A percentile compares a stretch with the other conserved stretches of the same genome.
Evolutionary conservation across 2,797 vertebrate species (phyloP).

Genomic region (Pogonophryne albipinna): DNA sequence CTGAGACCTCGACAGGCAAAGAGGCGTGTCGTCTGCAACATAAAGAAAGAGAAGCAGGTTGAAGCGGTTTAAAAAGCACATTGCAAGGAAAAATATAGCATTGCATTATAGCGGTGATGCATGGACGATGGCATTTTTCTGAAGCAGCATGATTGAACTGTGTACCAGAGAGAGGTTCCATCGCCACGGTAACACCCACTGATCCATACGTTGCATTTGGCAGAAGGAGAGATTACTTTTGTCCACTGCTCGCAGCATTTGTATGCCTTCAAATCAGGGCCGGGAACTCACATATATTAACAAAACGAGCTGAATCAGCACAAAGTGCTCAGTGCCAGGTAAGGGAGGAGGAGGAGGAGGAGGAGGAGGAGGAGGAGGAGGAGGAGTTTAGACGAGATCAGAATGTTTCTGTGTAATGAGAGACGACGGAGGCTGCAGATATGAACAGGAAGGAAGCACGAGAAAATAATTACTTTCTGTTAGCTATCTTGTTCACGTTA

Average conservation of each 20-base stretch:
- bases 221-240: conserved; percentile 61
- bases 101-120: conserved; percentile 12
- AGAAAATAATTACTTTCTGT: conserved; percentile 36
- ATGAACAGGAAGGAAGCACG: conserved; percentile 44
- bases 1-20: conserved; percentile 80
- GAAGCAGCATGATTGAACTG: background rate
- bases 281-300: conserved; percentile 57
- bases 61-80: conserved; percentile 41
- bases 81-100: conserved; percentile 15
- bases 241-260: conserved; percentile 57
- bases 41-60: conserved; percentile 62
- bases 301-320: conserved; percentile 70
- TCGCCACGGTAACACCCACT: conserved; percentile 9
- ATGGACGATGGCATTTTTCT: conserved; percentile 8
- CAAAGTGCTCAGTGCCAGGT: conserved; percentile 45
- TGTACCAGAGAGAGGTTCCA: background rate
- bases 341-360: conserved; percentile 15
- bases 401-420: conserved; percentile 41
- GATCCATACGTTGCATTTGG: conserved; percentile 50
- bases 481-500: conserved; percentile 21
- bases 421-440: conserved; percentile 42
- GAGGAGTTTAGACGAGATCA: conserved; percentile 40
- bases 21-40: conserved; percentile 81
- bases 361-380: background rate
- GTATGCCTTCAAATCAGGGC: conserved; percentile 64